Evolutionary conservation across 2,113 vertebrate species (phyloP).

Genomic region (Xiphophorus maculatus): DNA sequence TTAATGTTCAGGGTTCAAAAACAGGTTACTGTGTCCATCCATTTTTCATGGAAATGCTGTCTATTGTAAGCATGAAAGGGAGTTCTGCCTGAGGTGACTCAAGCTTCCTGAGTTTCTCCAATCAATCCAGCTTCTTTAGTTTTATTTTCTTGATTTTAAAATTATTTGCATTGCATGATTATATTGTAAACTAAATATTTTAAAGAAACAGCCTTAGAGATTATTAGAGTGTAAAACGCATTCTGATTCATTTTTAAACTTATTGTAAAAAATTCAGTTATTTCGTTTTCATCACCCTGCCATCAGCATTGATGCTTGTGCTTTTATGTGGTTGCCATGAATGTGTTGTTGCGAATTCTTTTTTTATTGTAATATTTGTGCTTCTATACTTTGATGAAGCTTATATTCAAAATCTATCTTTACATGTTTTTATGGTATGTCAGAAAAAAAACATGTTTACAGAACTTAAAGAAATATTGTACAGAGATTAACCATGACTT

Average conservation of each 20-base stretch:
- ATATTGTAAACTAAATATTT: neutral
- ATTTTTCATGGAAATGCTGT: constrained; percentile 24
- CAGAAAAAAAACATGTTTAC: too few species aligned
- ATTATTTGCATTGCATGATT: neutral
- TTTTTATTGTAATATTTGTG: neutral
- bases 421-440: neutral
- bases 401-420: neutral
- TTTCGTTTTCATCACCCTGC: neutral
- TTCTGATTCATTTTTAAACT: too few species aligned
- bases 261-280: neutral
- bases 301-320: neutral
- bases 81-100: neutral
- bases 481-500: too few species aligned
- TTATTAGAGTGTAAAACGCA: neutral
- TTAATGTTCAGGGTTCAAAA: constrained; percentile 65
- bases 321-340: neutral
- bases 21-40: constrained; percentile 56
- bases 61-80: constrained; percentile 26
- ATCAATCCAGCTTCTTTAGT: neutral
- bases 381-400: neutral
- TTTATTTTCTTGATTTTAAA: neutral
- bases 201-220: neutral
- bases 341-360: neutral
- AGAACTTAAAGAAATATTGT: too few species aligned
- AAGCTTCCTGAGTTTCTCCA: constrained; percentile 3